Percentiles rank a stretch among this genome's conserved stretches.
phyloP scores from a whole-genome alignment of 1,140 invertebrate genomes.

The Drusus annulatus region DNA sequence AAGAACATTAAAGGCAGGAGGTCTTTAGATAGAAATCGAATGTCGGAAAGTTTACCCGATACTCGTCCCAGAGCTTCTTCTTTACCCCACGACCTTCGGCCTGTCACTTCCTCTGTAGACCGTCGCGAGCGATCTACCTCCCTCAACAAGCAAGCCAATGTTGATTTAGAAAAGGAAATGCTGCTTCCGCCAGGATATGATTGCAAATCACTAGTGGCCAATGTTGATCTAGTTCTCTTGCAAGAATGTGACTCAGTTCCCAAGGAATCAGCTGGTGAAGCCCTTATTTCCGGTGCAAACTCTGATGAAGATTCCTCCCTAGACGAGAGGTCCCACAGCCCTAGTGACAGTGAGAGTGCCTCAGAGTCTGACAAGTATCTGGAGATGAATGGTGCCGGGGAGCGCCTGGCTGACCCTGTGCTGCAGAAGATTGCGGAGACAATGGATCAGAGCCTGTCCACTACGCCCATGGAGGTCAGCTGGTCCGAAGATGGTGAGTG shows the following conservation, averaged over 20 bases:
- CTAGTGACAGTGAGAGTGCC: conserved; percentile 53
- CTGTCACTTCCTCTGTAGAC: not conserved
- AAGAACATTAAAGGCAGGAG: conserved; percentile 39
- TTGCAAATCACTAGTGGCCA: conserved; percentile 33
- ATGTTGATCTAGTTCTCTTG: conserved; percentile 53
- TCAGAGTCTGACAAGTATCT: conserved; percentile 54
- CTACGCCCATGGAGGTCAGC: conserved; percentile 68
- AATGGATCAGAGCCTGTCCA: conserved; percentile 60
- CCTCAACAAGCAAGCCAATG: conserved; percentile 18
- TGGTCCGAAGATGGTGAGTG: conserved; percentile 67
- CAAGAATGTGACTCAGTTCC: conserved; percentile 70
- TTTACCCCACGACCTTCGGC: conserved; percentile 30
- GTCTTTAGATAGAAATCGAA: not conserved
- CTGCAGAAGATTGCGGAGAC: conserved; percentile 55
- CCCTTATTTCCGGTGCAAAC: conserved; percentile 72
- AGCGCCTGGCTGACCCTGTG: conserved; percentile 51
- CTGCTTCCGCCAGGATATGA: conserved; percentile 19
- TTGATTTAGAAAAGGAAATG: conserved; percentile 30
- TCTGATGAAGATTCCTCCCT: conserved; percentile 72
- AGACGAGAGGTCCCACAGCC: conserved; percentile 57
- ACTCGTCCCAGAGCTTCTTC: conserved; percentile 40
- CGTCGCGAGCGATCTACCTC: conserved; percentile 23
- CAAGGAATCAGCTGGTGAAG: conserved; percentile 78
- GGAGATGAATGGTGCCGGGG: conserved; percentile 48
- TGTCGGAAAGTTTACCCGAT: conserved; percentile 2